A percentile compares a stretch with the other conserved stretches of the same genome.
Conservation (phyloP, 2,113 vertebrate genomes). For the Coturnix japonica region DNA sequence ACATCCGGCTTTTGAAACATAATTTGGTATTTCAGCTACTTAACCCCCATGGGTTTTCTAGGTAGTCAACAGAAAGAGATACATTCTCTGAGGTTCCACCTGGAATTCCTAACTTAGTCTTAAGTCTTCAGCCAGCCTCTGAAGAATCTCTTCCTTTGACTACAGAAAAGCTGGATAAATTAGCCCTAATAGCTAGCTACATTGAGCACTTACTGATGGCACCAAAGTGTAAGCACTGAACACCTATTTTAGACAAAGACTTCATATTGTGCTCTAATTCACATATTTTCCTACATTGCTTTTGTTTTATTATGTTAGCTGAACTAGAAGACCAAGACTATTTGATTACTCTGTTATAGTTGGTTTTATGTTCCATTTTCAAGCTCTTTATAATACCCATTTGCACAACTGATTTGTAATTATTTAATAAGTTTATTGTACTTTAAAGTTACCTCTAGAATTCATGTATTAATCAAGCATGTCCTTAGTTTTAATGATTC, state of each 20-base stretch:
- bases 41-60: neutral
- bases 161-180: neutral
- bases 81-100: neutral
- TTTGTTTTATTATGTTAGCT: neutral
- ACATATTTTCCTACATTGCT: neutral
- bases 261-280: neutral
- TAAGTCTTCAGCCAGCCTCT: neutral
- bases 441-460: constrained; percentile 12
- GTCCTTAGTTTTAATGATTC: constrained; percentile 30
- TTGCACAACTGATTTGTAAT: neutral
- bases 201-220: neutral
- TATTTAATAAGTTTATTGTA: constrained; percentile 4
- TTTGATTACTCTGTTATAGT: neutral
- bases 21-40: neutral
- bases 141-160: neutral
- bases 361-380: neutral
- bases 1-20: neutral
- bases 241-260: neutral
- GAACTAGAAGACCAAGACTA: neutral
- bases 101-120: neutral
- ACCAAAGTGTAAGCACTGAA: neutral
- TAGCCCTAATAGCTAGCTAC: neutral
- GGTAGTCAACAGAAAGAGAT: neutral
- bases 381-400: neutral
- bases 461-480: constrained; percentile 33